These are phyloP conservation scores for Lepisosteus oculatus DNA, from an alignment of 2,113 vertebrate genomes.

Conservation along the genomic window DNA sequence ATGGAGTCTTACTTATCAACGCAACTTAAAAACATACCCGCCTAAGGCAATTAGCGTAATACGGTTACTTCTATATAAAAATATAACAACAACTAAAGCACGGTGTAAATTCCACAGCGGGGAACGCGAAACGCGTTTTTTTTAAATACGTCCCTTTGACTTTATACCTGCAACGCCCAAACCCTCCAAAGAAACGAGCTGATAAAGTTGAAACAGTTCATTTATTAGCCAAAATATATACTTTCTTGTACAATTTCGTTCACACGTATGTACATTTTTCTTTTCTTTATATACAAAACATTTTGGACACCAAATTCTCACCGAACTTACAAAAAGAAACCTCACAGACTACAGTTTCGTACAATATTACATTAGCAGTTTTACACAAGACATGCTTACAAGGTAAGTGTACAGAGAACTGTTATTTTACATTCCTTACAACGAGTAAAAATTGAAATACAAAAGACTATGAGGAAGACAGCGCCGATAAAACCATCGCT, in stretches of 20 bases:
- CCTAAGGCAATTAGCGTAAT: neutral
- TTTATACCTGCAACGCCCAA: neutral
- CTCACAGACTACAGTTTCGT: conserved; percentile 82
- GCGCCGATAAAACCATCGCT: conserved; percentile 76
- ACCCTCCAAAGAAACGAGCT: conserved; percentile 33
- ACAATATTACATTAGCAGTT: conserved; percentile 85
- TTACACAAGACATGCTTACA: conserved; percentile 97
- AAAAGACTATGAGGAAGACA: conserved; percentile 77
- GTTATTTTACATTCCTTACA: conserved; percentile 77
- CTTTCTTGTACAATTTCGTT: conserved; percentile 99
- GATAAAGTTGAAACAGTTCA: conserved; percentile 95
- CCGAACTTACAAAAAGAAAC: conserved; percentile 74
- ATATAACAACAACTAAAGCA: neutral
- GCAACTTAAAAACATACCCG: neutral
- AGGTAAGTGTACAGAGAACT: conserved; percentile 87
- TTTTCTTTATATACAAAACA: conserved; percentile 95
- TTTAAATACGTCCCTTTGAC: neutral
- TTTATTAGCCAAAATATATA: conserved; percentile 99
- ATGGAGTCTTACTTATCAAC: conserved; percentile 28
- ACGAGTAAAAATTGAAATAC: conserved; percentile 76
- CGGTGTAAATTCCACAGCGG: too few species aligned
- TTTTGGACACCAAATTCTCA: conserved; percentile 80
- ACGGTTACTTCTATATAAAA: conserved; percentile 1
- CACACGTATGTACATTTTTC: conserved; percentile 95
- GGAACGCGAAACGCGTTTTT: neutral